phyloP scores from a whole-genome alignment of 2,113 vertebrate genomes.

The Phyllostomus discolor region DNA sequence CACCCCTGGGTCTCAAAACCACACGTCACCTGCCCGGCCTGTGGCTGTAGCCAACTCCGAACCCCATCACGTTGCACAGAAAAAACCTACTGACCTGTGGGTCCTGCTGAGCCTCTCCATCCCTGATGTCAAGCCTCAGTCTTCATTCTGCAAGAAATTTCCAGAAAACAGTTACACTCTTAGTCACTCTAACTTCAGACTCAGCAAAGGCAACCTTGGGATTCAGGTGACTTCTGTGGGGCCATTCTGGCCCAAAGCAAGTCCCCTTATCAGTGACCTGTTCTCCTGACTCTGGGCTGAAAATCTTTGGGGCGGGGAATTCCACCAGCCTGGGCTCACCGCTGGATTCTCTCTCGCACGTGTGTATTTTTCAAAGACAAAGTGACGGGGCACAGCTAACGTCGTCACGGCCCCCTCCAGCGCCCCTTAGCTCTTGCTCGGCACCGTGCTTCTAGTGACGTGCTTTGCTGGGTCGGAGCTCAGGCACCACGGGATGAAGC shows the following conservation, averaged over 20 bases:
- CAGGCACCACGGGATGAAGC: too few relatives aligned
- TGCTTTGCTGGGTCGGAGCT: background rate
- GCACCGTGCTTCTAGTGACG: background rate
- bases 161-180: background rate
- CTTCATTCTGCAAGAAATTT: background rate
- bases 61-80: background rate
- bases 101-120: background rate
- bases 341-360: background rate
- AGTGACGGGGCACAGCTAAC: background rate
- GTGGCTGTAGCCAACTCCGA: background rate
- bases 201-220: background rate
- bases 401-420: background rate
- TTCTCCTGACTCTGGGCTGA: background rate
- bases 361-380: background rate
- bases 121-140: background rate
- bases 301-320: background rate
- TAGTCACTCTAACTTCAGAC: background rate
- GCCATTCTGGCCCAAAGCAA: background rate
- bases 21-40: background rate
- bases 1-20: background rate
- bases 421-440: background rate
- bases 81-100: background rate
- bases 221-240: background rate
- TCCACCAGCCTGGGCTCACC: background rate
- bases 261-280: too few relatives aligned